Conservation (phyloP, 2,888 invertebrate genomes). For the Drosophila testacea region DNA sequence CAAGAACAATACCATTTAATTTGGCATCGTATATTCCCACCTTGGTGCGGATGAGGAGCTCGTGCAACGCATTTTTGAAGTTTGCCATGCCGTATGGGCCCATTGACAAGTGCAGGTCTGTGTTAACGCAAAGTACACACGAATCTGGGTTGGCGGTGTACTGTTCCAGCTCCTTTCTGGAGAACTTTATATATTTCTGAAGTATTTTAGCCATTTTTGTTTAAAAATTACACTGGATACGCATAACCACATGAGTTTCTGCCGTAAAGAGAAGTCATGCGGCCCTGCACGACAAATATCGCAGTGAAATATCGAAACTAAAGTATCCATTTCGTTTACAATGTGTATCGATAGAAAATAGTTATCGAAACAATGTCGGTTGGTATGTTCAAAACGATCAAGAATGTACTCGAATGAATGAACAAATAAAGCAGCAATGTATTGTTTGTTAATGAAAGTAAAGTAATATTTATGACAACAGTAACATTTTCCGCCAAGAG, state of each 20-base stretch:
- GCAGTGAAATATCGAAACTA: slow-evolving; percentile 9
- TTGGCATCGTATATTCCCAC: slow-evolving; percentile 86
- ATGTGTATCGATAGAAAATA: slow-evolving; percentile 11
- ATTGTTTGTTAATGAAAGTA: neutral
- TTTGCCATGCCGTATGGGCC: slow-evolving; percentile 86
- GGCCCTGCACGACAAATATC: slow-evolving; percentile 23
- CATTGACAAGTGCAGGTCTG: slow-evolving; percentile 86
- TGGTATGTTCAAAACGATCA: slow-evolving; percentile 34
- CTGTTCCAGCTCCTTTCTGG: slow-evolving; percentile 85
- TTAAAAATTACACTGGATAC: slow-evolving; percentile 1
- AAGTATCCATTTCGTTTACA: neutral
- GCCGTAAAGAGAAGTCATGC: slow-evolving; percentile 11
- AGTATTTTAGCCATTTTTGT: slow-evolving; percentile 81
- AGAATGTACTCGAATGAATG: slow-evolving; percentile 8
- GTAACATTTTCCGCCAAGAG: too few species aligned
- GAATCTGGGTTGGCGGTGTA: slow-evolving; percentile 86
- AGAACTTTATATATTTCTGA: slow-evolving; percentile 84
- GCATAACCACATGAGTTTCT: slow-evolving; percentile 61
- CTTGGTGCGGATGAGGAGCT: slow-evolving; percentile 84
- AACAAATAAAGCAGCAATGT: slow-evolving; percentile 3
- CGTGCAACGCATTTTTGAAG: slow-evolving; percentile 85
- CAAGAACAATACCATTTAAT: slow-evolving; percentile 87
- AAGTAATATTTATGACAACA: too few species aligned
- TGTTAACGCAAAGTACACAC: slow-evolving; percentile 86
- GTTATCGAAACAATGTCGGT: slow-evolving; percentile 18